These are phyloP conservation scores for Leptinotarsa defecta DNA, from an alignment of 1,140 invertebrate species.

Conservation along the genomic window DNA sequence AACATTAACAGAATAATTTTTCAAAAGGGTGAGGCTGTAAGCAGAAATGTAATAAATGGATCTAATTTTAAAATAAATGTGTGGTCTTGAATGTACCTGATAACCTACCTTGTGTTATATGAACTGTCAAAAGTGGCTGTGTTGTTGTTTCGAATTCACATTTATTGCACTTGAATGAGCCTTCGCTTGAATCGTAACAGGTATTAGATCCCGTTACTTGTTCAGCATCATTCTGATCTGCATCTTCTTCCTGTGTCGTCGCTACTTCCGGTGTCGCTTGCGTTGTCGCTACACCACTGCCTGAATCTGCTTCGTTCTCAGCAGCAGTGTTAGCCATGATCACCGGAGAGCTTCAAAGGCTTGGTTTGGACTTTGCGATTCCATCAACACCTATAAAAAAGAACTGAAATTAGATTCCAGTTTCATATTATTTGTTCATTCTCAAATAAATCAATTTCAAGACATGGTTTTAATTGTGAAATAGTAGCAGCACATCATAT, in stretches of 20 bases:
- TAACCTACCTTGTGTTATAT: slow-evolving; percentile 59
- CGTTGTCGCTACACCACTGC: slow-evolving; percentile 42
- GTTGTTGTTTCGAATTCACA: slow-evolving; percentile 72
- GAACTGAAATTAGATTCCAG: too few species aligned
- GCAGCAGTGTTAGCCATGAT: slow-evolving; percentile 55
- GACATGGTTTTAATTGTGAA: too few species aligned
- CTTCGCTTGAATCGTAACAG: slow-evolving; percentile 62
- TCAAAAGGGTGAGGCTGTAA: too few species aligned
- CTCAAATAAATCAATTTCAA: too few species aligned
- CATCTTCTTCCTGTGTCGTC: slow-evolving; percentile 49
- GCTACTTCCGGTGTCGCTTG: slow-evolving; percentile 18
- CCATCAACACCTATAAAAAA: slow-evolving; percentile 46
- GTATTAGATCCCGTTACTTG: slow-evolving; percentile 60
- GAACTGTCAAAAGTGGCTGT: slow-evolving; percentile 63
- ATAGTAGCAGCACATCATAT: too few species aligned
- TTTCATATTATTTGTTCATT: too few species aligned
- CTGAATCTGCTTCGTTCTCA: slow-evolving; percentile 56
- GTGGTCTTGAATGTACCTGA: neutral
- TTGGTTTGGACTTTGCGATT: slow-evolving; percentile 28
- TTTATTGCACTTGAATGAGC: slow-evolving; percentile 60
- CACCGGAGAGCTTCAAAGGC: slow-evolving; percentile 40
- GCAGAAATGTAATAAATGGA: too few species aligned
- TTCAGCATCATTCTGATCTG: slow-evolving; percentile 53
- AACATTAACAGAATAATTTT: too few species aligned
- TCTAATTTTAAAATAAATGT: too few species aligned